These are phyloP conservation scores for Sphaerophoria taeniata DNA, from an alignment of 2,888 invertebrate species.

Conservation along the genomic window DNA sequence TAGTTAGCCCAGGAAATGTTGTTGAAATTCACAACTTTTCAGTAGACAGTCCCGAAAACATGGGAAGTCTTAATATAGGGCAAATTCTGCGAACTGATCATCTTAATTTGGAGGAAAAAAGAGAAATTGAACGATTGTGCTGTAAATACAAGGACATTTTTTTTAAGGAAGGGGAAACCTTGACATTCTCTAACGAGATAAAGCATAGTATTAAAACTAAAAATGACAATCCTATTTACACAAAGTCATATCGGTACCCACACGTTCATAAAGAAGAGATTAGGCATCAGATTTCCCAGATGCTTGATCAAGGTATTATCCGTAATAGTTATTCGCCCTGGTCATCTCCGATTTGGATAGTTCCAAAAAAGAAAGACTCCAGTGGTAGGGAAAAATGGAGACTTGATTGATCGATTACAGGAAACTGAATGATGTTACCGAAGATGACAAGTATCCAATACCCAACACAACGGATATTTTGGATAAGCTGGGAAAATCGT, in stretches of 20 bases:
- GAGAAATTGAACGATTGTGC: background rate
- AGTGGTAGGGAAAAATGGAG: conserved; percentile 57
- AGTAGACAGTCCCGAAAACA: background rate
- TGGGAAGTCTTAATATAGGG: background rate
- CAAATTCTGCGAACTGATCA: background rate
- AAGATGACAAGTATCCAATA: conserved; percentile 33
- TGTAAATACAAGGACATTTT: background rate
- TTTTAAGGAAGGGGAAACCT: background rate
- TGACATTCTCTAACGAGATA: conserved; percentile 55
- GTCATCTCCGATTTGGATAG: conserved; percentile 44
- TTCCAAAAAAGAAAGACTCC: conserved; percentile 46
- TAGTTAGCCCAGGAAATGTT: background rate
- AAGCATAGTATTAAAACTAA: conserved; percentile 77
- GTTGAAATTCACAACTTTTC: conserved; percentile 15
- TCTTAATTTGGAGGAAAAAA: background rate
- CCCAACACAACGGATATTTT: conserved; percentile 16
- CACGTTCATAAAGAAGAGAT: conserved; percentile 77
- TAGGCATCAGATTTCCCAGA: conserved; percentile 74
- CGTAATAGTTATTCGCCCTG: conserved; percentile 52
- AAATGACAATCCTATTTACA: conserved; percentile 76
- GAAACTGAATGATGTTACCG: conserved; percentile 18
- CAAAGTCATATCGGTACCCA: conserved; percentile 74
- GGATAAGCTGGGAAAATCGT: conserved; percentile 78
- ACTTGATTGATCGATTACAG: conserved; percentile 53
- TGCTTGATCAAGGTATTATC: conserved; percentile 55